phyloP scores from a whole-genome alignment of 2,113 vertebrate genomes.

The Piliocolobus tephrosceles region DNA sequence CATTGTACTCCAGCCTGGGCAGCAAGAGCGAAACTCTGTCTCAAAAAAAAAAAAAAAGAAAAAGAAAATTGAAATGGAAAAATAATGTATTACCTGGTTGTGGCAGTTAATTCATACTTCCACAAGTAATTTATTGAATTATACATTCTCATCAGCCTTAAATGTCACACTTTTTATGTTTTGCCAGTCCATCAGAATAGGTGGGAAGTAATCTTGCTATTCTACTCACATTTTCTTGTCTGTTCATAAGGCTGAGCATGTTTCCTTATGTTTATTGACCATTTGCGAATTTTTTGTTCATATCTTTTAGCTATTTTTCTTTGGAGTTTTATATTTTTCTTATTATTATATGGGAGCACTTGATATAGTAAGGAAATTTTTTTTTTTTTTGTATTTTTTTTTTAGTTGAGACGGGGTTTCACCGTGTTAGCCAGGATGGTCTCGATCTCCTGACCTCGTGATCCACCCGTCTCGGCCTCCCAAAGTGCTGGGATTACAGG shows the following conservation, averaged over 20 bases:
- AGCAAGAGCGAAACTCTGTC: no score
- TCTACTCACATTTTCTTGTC: neutral
- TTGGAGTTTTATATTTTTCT: constrained; percentile 16
- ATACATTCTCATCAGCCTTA: neutral
- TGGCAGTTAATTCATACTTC: neutral
- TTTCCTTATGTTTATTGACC: neutral
- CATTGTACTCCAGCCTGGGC: no score
- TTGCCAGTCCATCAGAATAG: neutral
- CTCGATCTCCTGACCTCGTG: no score
- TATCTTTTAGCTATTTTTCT: neutral
- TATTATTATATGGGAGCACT: neutral
- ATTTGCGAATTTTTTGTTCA: neutral
- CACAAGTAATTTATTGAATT: neutral
- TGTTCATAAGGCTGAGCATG: neutral
- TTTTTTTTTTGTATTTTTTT: no score
- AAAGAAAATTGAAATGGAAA: neutral
- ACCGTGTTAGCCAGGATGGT: no score
- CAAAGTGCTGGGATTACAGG: no score
- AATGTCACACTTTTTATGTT: neutral
- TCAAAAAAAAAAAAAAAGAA: neutral
- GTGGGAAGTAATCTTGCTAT: neutral
- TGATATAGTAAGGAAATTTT: neutral
- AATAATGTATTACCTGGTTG: neutral
- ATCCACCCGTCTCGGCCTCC: no score
- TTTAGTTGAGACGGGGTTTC: no score